Evolutionary conservation across 1,140 invertebrate species (phyloP), one percentile per base, ranked within the genome.

Genomic region (Bicyclus anynana): DNA sequence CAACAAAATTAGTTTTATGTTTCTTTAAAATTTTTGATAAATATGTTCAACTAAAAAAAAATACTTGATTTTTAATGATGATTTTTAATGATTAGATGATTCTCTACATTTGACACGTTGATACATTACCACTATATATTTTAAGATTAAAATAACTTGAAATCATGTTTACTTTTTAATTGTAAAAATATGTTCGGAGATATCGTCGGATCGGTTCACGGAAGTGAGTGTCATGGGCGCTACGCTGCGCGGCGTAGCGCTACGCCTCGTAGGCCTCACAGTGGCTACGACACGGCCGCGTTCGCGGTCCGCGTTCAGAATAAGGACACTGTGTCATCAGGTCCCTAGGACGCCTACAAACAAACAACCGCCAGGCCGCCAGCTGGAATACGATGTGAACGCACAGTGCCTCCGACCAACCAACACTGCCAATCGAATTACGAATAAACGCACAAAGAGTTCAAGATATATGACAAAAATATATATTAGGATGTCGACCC

Each of bases 241-340:
- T 75, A 74, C 74, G 73, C 66, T 65, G 64, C 63, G 72, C 72
- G 67, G 58, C 79, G 77, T 78, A 78, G 73, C 72, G 65, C 79
- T 82, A 79, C 80, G 79, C 61, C 71, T 72, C 79, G 80, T 80
- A 81, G 80, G 74, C 80, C 75, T 79, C 64, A 67, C 74, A 80
- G 78, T 73, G 72, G 75, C 74, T 80, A 80, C 77, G 78, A 65
- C 61, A 60, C 61, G 66, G 69, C 79, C 74, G 72, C 74, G 70
- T 72, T 62, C 69, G 67, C 76, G 72, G 59, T 56, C 69, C 67
- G 62, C 69, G 59, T 58, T 61, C 68, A 53, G 53, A 67, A 74
- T 68, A 81, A 81, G 80, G 77, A 76, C 80, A 82, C 65, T 65
- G 74, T 77, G 79, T 74, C 75, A 80, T 60, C 71, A 68, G 77